Percentiles rank a stretch among this genome's conserved stretches.
These are phyloP conservation scores for Lanistes nyassanus DNA, from an alignment of 1,140 invertebrate genomes.

Conservation along the genomic window DNA sequence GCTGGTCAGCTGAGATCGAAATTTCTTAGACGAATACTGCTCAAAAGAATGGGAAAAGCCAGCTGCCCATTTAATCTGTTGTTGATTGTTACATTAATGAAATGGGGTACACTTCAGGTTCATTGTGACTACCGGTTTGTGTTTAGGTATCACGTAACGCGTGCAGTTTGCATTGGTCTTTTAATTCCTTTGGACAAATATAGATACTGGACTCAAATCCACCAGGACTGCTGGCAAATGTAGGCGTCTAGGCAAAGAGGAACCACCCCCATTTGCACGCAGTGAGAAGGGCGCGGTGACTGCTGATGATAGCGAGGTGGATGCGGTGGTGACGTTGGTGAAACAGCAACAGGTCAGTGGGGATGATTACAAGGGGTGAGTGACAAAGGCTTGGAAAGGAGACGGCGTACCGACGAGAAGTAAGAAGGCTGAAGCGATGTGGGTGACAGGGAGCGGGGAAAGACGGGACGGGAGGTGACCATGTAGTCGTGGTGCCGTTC, in stretches of 20 bases:
- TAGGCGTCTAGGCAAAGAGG: neutral
- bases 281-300: neutral
- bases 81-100: too few species aligned
- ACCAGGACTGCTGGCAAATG: neutral
- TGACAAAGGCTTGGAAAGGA: neutral
- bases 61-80: too few species aligned
- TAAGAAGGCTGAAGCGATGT: neutral
- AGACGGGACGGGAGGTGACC: slow-evolving; percentile 20
- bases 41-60: neutral
- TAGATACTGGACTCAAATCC: neutral
- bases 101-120: too few species aligned
- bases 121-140: too few species aligned
- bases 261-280: neutral
- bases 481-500: neutral
- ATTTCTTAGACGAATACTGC: neutral
- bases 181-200: neutral
- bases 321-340: neutral
- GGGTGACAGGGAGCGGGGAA: neutral
- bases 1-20: too few species aligned
- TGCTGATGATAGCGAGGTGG: neutral
- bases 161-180: too few species aligned
- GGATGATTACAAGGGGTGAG: slow-evolving; percentile 1
- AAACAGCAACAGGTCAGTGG: neutral
- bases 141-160: too few species aligned
- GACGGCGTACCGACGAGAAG: slow-evolving; percentile 9